Percentiles rank a stretch among this genome's conserved stretches.
phyloP scores from a whole-genome alignment of 2,797 vertebrate genomes.

The Lycodopsis pacificus region DNA sequence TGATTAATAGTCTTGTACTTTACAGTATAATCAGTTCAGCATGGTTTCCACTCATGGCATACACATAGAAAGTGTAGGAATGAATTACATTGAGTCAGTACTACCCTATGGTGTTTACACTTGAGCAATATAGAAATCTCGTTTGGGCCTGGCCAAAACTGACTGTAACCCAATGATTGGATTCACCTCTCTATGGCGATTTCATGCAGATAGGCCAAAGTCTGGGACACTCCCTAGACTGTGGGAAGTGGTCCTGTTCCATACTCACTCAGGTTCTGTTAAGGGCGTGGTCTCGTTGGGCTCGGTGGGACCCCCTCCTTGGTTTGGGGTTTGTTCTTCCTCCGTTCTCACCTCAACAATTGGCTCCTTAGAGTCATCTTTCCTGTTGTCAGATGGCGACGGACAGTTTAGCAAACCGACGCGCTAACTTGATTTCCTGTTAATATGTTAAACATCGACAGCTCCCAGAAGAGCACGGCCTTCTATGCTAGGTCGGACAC shows the following conservation, averaged over 20 bases:
- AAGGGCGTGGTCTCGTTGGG: constrained; percentile 98
- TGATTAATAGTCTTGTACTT: background rate
- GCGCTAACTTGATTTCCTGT: background rate
- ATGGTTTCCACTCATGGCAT: background rate
- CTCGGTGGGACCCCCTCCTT: constrained; percentile 91
- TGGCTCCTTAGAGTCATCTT: constrained; percentile 98
- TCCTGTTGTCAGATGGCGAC: constrained; percentile 81
- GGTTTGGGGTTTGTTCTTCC: constrained; percentile 93
- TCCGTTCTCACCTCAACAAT: constrained; percentile 98
- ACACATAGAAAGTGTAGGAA: background rate
- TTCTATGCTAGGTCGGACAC: background rate
- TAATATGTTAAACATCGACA: background rate
- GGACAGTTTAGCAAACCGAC: background rate
- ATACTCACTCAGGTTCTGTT: constrained; percentile 95
- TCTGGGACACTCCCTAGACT: background rate
- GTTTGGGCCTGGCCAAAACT: background rate
- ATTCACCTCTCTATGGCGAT: background rate
- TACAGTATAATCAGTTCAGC: background rate
- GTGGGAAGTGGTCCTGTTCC: background rate
- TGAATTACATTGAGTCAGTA: background rate
- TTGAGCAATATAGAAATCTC: background rate
- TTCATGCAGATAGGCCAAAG: background rate
- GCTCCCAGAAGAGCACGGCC: background rate
- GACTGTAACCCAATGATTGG: background rate
- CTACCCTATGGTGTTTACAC: background rate